A percentile compares a stretch with the other conserved stretches of the same genome.
phyloP scores from a whole-genome alignment of 2,888 invertebrate species.

The Schizotus pectinicornis region DNA sequence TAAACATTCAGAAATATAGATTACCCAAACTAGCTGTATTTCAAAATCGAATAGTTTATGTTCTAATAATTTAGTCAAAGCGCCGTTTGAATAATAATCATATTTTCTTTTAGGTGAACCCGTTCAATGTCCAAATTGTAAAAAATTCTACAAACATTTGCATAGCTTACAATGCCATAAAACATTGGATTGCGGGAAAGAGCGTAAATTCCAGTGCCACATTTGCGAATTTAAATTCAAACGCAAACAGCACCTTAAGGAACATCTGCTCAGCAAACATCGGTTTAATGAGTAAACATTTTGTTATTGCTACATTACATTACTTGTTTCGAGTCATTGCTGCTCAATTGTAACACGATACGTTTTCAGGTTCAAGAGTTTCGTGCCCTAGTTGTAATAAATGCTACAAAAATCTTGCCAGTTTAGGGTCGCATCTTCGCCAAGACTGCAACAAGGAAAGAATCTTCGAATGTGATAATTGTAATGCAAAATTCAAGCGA shows the following conservation, averaged over 20 bases:
- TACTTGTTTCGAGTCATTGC: no score
- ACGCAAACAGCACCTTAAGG: conserved; percentile 37
- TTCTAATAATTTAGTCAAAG: no score
- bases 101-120: background rate
- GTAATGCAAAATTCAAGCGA: conserved; percentile 32
- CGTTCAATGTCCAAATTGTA: conserved; percentile 22
- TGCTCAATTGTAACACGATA: no score
- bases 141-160: conserved; percentile 33
- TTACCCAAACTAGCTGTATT: no score
- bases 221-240: conserved; percentile 31
- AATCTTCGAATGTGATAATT: conserved; percentile 31
- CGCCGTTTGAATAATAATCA: no score
- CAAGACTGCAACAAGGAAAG: conserved; percentile 36
- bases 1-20: no score
- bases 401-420: conserved; percentile 31
- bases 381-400: conserved; percentile 26
- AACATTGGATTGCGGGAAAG: conserved; percentile 35
- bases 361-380: no score
- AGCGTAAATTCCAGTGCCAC: conserved; percentile 31
- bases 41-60: no score
- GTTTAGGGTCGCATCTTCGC: conserved; percentile 11
- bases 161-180: conserved; percentile 10
- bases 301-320: no score
- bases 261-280: conserved; percentile 18
- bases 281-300: no score